Percentiles rank a stretch among this genome's conserved stretches.
Conservation (phyloP, 2,113 vertebrate species). For the Parus major region DNA sequence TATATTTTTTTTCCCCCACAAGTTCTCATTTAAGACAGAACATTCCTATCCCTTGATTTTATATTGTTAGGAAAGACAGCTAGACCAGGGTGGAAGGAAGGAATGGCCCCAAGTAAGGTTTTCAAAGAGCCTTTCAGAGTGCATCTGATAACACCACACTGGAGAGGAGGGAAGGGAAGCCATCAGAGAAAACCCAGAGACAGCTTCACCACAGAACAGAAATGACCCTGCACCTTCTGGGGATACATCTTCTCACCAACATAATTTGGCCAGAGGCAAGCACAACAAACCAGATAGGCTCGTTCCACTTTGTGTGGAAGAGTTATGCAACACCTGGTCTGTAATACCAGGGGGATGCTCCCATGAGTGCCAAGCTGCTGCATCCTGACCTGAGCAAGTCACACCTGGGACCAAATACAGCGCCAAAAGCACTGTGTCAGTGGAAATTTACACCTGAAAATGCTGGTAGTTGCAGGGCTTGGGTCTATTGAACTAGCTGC, state of each 20-base stretch:
- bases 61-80: background rate
- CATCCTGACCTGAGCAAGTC: background rate
- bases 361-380: background rate
- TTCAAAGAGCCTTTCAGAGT: background rate
- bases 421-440: background rate
- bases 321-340: background rate
- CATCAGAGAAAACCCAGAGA: background rate
- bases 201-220: background rate
- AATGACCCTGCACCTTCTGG: background rate
- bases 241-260: background rate
- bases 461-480: background rate
- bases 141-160: fast-evolving
- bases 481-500: background rate
- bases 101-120: background rate
- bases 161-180: background rate
- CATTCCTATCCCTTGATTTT: background rate
- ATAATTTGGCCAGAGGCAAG: background rate
- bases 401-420: background rate
- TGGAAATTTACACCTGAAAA: background rate
- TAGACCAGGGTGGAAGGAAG: background rate
- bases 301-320: background rate
- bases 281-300: background rate
- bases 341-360: fast-evolving
- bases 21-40: background rate
- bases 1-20: background rate